A percentile compares a stretch with the other conserved stretches of the same genome.
Evolutionary conservation across 2,113 vertebrate species (phyloP).

Genomic region (Lophotis ruficrista): DNA sequence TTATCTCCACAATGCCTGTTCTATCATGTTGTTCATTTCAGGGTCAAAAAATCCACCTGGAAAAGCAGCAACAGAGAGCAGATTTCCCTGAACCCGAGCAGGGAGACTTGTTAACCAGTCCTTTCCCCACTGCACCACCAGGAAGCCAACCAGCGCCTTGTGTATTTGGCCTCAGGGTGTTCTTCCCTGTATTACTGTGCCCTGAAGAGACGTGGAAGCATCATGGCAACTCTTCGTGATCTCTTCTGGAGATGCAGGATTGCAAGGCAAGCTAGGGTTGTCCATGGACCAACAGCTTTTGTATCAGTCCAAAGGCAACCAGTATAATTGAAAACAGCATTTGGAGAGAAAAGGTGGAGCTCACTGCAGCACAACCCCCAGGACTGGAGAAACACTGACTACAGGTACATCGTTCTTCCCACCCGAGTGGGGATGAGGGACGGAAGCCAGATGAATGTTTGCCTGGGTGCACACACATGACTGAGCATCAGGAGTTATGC

Average conservation of each 20-base stretch:
- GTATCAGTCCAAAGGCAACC: background rate
- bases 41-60: background rate
- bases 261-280: background rate
- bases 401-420: background rate
- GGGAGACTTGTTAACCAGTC: background rate
- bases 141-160: background rate
- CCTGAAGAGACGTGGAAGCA: background rate
- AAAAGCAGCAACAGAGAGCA: background rate
- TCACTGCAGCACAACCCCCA: background rate
- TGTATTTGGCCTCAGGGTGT: background rate
- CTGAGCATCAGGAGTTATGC: background rate
- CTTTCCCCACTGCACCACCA: background rate
- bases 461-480: background rate
- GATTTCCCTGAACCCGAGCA: background rate
- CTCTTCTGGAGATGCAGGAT: background rate
- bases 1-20: constrained; percentile 36
- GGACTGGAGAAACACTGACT: background rate
- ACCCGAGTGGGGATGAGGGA: background rate
- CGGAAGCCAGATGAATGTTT: background rate
- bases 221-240: background rate
- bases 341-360: background rate
- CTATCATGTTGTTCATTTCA: constrained; percentile 1
- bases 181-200: background rate
- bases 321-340: background rate
- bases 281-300: background rate